phyloP scores from a whole-genome alignment of 1,140 invertebrate species.

The Nephotettix cincticeps region DNA sequence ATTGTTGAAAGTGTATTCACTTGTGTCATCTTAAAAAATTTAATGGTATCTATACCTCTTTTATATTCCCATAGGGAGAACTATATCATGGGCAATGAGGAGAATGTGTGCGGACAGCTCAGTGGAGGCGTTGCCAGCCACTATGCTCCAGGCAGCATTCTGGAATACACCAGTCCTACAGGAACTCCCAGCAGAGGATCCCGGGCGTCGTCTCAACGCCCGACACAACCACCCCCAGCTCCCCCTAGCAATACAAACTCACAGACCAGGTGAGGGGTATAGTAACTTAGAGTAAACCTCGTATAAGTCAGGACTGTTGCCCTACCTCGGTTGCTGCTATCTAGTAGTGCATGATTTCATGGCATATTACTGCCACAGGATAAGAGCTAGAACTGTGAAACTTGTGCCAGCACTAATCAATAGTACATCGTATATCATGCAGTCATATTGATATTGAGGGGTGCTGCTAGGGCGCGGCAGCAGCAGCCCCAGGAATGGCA shows the following conservation, averaged over 20 bases:
- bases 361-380: too few species aligned
- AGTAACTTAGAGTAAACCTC: too few species aligned
- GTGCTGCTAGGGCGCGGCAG: too few species aligned
- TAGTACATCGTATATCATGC: too few species aligned
- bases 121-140: conserved; percentile 25
- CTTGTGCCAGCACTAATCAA: too few species aligned
- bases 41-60: too few species aligned
- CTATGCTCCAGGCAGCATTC: conserved; percentile 27
- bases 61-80: conserved; percentile 19
- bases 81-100: conserved; percentile 42
- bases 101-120: conserved; percentile 46
- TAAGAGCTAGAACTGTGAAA: too few species aligned
- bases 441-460: too few species aligned
- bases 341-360: too few species aligned
- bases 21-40: too few species aligned
- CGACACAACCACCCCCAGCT: conserved; percentile 83
- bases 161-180: conserved; percentile 39
- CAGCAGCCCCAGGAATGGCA: too few species aligned
- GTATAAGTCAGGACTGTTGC: background rate
- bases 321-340: background rate
- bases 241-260: conserved; percentile 69
- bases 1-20: too few species aligned
- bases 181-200: conserved; percentile 56
- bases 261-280: conserved; percentile 17
- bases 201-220: conserved; percentile 52